Conservation (phyloP, 2,113 vertebrate species). For the Oenanthe oenanthe region DNA sequence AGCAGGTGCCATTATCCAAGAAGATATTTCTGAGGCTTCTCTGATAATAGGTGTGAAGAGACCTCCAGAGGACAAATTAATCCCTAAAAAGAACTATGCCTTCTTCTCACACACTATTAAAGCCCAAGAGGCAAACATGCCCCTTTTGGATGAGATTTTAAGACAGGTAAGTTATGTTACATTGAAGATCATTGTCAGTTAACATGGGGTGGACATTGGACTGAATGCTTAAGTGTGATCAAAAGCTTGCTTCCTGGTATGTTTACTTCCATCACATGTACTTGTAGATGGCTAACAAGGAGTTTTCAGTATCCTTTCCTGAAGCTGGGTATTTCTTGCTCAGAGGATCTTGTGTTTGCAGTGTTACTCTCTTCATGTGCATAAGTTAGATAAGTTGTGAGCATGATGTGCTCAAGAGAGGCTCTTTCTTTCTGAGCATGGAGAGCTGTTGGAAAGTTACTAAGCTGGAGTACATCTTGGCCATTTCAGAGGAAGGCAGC, state of each 20-base stretch:
- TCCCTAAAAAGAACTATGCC: slow-evolving; percentile 92
- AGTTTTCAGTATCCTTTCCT: not conserved
- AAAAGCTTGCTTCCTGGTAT: not conserved
- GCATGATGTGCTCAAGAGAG: not conserved
- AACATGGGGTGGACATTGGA: not conserved
- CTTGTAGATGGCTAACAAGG: not conserved
- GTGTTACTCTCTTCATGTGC: not conserved
- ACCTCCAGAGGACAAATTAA: slow-evolving; percentile 89
- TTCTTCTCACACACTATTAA: slow-evolving; percentile 99
- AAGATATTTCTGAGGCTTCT: slow-evolving; percentile 93
- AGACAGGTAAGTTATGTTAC: slow-evolving; percentile 81
- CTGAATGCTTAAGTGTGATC: not conserved
- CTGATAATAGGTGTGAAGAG: slow-evolving; percentile 95
- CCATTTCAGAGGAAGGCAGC: not conserved
- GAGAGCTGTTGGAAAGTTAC: not conserved
- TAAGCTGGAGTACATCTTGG: not conserved
- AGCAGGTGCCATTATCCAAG: slow-evolving; percentile 91
- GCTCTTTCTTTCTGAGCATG: accelerated
- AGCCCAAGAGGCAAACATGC: slow-evolving; percentile 97
- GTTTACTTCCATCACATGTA: accelerated
- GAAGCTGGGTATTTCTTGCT: not conserved
- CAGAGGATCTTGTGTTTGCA: not conserved
- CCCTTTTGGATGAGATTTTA: slow-evolving; percentile 89
- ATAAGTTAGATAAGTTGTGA: not conserved
- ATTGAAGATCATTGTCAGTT: not conserved